Conservation (phyloP, 2,797 vertebrate species). For the Margarornis squamiger region DNA sequence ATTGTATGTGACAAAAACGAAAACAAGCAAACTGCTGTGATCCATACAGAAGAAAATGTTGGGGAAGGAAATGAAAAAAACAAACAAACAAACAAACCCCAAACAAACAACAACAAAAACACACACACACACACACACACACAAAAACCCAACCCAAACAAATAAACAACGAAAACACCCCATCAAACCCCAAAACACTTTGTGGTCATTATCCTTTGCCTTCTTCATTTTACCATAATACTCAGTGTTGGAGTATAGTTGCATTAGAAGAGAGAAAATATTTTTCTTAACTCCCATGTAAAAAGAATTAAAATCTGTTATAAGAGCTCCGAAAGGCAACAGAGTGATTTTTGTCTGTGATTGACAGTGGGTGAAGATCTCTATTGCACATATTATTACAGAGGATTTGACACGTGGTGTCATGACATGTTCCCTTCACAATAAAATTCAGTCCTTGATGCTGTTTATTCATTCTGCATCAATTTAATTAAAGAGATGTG, state of each 20-base stretch:
- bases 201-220: background rate
- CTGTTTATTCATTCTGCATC: slow-evolving; percentile 9
- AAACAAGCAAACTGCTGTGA: background rate
- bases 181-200: background rate
- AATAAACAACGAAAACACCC: background rate
- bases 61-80: background rate
- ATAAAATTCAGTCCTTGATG: background rate
- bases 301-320: background rate
- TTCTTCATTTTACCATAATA: background rate
- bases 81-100: accelerated
- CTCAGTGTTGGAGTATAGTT: background rate
- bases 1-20: background rate
- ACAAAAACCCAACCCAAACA: background rate
- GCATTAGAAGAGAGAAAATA: background rate
- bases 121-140: no score
- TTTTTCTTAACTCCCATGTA: background rate
- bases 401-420: background rate
- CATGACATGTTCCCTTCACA: background rate
- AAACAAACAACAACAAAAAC: no score
- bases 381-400: background rate
- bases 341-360: background rate
- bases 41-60: background rate
- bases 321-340: background rate
- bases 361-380: background rate
- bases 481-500: background rate